Base-by-base conservation (phyloP, 2,888 invertebrate genomes). In the Tanytarsus gracilentus region DNA sequence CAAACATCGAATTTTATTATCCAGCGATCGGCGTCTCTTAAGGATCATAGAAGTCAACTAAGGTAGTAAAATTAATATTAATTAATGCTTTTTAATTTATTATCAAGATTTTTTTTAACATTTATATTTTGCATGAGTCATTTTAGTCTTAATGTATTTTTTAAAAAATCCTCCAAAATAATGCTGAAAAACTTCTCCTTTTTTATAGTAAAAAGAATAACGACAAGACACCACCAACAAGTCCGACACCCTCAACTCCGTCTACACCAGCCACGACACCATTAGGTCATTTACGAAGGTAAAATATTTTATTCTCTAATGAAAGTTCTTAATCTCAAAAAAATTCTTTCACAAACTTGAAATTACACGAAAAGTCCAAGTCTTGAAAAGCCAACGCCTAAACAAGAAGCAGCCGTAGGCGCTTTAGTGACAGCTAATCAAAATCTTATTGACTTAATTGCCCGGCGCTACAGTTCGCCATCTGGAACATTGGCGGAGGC, bases 11-110 rank as follows among this genome's bases (percentile, higher is more conserved):
- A 75, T 71, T 77, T 77, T 69, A 72, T 70, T 69, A 72, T 75
- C 68, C 74, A 75, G 75, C 78, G 80, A 74, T 80, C 80, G 72
- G 79, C 80, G 68, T 80, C 81, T 71, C 76, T 81, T 71, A 75
- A 75, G 74, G 75, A 75, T 70, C 72, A 74, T 70, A 71, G 71
- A 69, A 48, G 48, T 60, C 70, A 70, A 67, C 69, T 72, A 73
- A 74, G 74, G 74, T 74, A 52, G 44, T 64, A 60, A 48, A 49
- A 49, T 18, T 52, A 27, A 23, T 11, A 50, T 50, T 8, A 44
- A 44, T 44, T 44, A 9, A 6, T 21, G 21, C 9, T 21, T 18
- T 44, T 44, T 8, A 2, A 16, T 21, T 44, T 14, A 44, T 18
- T 21, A 2, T 44, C 18, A 18, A 18, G 9, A 4, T 44, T 44